Conservation (phyloP, 2,888 invertebrate genomes). For the Uropetala carovei region DNA sequence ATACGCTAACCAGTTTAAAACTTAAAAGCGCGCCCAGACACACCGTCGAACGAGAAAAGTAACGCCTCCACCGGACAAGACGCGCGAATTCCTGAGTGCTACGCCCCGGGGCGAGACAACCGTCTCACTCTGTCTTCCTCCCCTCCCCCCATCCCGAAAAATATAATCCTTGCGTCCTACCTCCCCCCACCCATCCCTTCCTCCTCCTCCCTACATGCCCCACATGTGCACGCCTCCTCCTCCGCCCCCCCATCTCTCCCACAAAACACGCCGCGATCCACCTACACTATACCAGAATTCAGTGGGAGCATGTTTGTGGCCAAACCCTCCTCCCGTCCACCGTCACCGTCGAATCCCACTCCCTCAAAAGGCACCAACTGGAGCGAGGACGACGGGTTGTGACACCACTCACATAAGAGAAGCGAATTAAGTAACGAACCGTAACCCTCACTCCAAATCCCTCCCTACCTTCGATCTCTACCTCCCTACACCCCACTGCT, state of each 20-base stretch:
- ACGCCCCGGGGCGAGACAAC: background rate
- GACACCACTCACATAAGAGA: conserved; percentile 9
- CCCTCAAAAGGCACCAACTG: conserved; percentile 10
- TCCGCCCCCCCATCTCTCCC: background rate
- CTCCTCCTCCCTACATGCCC: no score
- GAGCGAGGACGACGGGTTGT: conserved; percentile 28
- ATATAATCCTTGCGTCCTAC: no score
- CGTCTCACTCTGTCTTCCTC: background rate
- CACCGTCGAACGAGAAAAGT: background rate
- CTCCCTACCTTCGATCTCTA: background rate
- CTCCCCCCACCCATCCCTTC: no score
- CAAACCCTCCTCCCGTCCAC: background rate
- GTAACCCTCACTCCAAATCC: background rate
- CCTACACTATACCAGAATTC: conserved; percentile 11
- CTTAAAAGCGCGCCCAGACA: background rate
- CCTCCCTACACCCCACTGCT: background rate
- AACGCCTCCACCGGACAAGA: background rate
- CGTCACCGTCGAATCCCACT: background rate
- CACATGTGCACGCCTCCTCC: no score
- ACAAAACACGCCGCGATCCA: background rate
- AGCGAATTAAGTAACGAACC: conserved; percentile 32
- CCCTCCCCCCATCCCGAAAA: background rate
- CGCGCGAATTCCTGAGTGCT: background rate
- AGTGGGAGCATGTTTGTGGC: conserved; percentile 24
- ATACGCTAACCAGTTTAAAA: conserved; percentile 10